Evolutionary conservation across 1,140 invertebrate genomes (phyloP).

Genomic region (Heliconius nattereri): DNA sequence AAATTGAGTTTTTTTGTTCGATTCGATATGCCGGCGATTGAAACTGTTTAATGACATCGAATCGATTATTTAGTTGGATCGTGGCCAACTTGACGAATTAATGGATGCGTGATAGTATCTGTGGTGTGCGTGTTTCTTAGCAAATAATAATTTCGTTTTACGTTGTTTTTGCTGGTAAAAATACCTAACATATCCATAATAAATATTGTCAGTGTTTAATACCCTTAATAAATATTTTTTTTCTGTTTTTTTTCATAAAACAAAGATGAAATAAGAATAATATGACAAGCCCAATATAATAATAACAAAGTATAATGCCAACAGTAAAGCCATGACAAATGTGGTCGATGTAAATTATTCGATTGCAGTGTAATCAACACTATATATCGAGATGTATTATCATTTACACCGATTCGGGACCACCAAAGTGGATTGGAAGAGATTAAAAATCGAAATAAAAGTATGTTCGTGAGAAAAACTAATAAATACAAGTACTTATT

Average conservation of each 20-base stretch:
- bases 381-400: constrained; percentile 33
- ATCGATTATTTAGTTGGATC: constrained; percentile 25
- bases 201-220: too few relatives aligned
- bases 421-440: constrained; percentile 1
- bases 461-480: constrained; percentile 18
- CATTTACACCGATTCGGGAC: constrained; percentile 23
- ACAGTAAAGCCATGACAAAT: background rate
- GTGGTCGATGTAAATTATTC: constrained; percentile 28
- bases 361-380: constrained; percentile 32
- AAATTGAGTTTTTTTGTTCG: constrained; percentile 32
- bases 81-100: background rate
- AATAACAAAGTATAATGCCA: background rate
- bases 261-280: too few relatives aligned
- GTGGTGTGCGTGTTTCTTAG: background rate
- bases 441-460: constrained; percentile 20
- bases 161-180: too few relatives aligned
- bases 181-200: too few relatives aligned
- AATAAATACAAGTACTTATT: constrained; percentile 8
- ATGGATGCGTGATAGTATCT: background rate
- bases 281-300: too few relatives aligned
- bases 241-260: too few relatives aligned
- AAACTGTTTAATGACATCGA: constrained; percentile 32
- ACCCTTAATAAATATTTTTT: too few relatives aligned
- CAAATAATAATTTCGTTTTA: background rate
- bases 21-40: constrained; percentile 43